Evolutionary conservation across 2,113 vertebrate genomes (phyloP).

Genomic region (Catagonus wagneri): DNA sequence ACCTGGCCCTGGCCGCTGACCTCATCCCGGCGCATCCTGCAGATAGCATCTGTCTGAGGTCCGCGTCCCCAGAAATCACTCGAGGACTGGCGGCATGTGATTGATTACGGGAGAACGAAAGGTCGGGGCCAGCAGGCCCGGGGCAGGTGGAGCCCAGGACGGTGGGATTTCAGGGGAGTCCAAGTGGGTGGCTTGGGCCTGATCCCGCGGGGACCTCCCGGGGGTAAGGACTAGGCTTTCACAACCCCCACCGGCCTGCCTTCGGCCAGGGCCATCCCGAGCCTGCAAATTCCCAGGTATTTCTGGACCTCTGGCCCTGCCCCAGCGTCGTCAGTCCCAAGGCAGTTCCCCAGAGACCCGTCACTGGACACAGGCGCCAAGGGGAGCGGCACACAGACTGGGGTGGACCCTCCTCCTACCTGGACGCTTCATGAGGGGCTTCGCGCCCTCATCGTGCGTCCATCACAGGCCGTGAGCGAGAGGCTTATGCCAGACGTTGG

Average conservation of each 20-base stretch:
- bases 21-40: no score
- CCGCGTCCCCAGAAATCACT: background rate
- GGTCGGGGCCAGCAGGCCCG: background rate
- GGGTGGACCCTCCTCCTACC: background rate
- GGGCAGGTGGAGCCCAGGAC: background rate
- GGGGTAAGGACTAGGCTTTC: background rate
- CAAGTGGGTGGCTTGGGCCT: background rate
- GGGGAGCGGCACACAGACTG: background rate
- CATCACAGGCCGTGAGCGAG: background rate
- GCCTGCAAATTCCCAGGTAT: background rate
- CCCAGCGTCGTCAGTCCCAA: background rate
- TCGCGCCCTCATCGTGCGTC: background rate
- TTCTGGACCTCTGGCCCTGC: background rate
- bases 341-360: background rate
- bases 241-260: no score
- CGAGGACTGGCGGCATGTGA: background rate
- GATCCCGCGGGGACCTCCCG: background rate
- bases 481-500: background rate
- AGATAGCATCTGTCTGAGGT: background rate
- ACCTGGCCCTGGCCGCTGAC: background rate
- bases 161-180: background rate
- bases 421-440: background rate
- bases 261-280: background rate
- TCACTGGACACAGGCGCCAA: rapidly evolving
- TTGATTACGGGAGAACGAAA: background rate